Base-by-base conservation (phyloP, 2,888 invertebrate genomes). In the Pseudanteris insignis region DNA sequence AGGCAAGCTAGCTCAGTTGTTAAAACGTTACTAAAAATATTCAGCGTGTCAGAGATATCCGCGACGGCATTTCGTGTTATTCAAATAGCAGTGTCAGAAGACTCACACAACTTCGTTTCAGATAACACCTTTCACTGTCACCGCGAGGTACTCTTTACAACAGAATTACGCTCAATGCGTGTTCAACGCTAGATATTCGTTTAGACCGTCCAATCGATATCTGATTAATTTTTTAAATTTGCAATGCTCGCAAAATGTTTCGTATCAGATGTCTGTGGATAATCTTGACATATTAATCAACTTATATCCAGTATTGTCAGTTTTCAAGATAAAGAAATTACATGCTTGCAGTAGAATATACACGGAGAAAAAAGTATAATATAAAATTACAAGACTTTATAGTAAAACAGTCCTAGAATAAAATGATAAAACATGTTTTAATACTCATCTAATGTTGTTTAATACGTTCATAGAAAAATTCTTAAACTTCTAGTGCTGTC, bases 31-130 rank as follows among this genome's bases (percentile, higher is more conserved):
- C n/a, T 62, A 65, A 63, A 67, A 68, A 72, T 71, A 72, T 72
- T 70, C 61, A 63, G 53, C 69, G 66, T 68, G 68, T 69, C 67
- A 59, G 50, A 63, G 67, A 72, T 73, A 69, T 67, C 66, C 67
- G 53, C 36, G 50, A 15, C 67, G 64, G 64, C 57, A 60, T 67
- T 68, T 64, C 66, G 55, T 62, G 61, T 68, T 68, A 70, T 70
- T 67, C 47, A 41, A 51, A 60, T 53, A 30, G 46, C 46, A 41
- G 30, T 50, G 54, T 58, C 58, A 44, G 46, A 53, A 28, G 29
- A 36, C 54, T 48, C 53, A 46, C 54, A 47, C 36, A 14, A 55
- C 18, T 24, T 15, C 44, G n/a, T 15, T 34, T 48, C 43, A 48
- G 30, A 48, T 48, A 47, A 43, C 48, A 41, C 38, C 34, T 12